Conservation (phyloP, 2,113 vertebrate genomes). For the Panthera tigris region DNA sequence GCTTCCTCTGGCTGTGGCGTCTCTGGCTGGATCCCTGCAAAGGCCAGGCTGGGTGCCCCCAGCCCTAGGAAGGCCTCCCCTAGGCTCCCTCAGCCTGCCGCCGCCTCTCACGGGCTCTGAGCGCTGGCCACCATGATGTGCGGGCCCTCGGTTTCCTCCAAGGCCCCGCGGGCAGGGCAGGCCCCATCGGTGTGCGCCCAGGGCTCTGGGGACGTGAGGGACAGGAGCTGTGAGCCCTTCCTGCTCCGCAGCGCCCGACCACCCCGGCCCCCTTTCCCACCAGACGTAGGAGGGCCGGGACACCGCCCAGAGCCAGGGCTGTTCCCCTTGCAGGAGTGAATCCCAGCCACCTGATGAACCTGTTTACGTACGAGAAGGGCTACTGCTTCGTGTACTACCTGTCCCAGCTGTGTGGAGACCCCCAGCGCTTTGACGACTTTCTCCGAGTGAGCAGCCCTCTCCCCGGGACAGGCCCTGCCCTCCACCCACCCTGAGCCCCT, state of each 20-base stretch:
- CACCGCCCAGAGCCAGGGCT: neutral
- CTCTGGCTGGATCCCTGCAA: neutral
- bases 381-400: constrained; percentile 98
- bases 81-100: neutral
- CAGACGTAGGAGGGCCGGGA: accelerated
- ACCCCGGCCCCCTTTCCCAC: accelerated
- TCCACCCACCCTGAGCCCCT: neutral
- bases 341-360: constrained; percentile 97
- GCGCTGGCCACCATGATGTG: accelerated
- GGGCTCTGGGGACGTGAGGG: accelerated
- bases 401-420: constrained; percentile 93
- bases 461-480: neutral
- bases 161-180: neutral
- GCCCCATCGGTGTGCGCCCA: accelerated
- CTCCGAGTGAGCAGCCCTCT: constrained; percentile 88
- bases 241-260: neutral
- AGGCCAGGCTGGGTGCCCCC: neutral
- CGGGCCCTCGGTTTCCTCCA: accelerated
- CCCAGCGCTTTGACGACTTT: constrained; percentile 92
- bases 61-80: neutral
- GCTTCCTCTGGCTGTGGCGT: neutral
- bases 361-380: constrained; percentile 99
- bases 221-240: neutral
- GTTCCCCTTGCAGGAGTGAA: constrained; percentile 90
- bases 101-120: accelerated